Evolutionary conservation across 2,797 vertebrate species (phyloP), one percentile per base, ranked within the genome.

Genomic region (Ctenopoma multispine): DNA sequence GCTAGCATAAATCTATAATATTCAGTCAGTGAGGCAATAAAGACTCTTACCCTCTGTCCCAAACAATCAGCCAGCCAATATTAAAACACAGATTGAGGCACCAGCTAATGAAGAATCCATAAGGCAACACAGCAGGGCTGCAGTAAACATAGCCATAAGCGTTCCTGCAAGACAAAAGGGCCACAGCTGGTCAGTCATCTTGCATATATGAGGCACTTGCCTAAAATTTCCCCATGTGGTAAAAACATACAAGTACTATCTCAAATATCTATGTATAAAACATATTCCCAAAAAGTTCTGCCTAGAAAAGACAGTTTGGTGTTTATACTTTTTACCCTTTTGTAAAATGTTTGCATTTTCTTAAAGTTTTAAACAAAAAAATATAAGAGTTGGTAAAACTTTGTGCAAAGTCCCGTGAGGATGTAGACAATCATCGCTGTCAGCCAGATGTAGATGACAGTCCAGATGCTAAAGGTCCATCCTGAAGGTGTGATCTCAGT

Each of bases 381-480:
- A 15, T 67, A 63, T 34, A 53, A 49, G 63, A 47, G 5, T 43
- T 46, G 18, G 2, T 4, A 18, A 0, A 67, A 93, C 92, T 76
- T 92, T 90, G 91, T 90, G 66, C 80, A 90, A 31, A 94, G 82
- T n/a, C 88, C 79, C 0, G 69, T 1, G 5, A 91, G 36, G 20
- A 91, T 88, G 84, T 93, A 93, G 61, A 88, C 4, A 0, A 91
- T 27, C 88, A 91, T 91, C 4, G 63, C 20, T 1, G 77, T 84
- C 48, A 93, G 77, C 91, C 91, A 93, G 63, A 85, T 7, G 27
- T 94, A 94, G 77, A 94, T 94, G 58, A 93, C 34, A 0, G 63
- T 82, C 93, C 93, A 94, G 72, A 94, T 93, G 73, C 66, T 86
- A 41, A 94, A 94, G 44, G 93, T 93, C 93, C 93, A 94, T 56